Percentiles rank a stretch among this genome's conserved stretches.
These are phyloP conservation scores for Drosophila punjabiensis DNA, from an alignment of 1,140 invertebrate genomes.

Conservation along the genomic window DNA sequence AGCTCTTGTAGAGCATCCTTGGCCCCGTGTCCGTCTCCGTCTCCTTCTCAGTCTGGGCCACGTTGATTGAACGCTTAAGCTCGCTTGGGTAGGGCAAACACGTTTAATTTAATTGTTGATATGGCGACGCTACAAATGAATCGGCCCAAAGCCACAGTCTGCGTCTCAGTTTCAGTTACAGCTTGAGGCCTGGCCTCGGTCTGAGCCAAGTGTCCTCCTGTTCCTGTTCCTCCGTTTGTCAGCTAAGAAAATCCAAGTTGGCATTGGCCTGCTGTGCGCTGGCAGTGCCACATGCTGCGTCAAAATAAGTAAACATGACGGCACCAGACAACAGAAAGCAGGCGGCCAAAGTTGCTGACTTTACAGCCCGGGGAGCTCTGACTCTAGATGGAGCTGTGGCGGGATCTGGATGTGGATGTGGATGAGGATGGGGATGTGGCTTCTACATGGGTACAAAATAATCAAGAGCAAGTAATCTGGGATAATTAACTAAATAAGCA, in stretches of 20 bases:
- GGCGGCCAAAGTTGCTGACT: slow-evolving; percentile 71
- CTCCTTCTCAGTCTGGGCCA: slow-evolving; percentile 7
- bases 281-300: slow-evolving; percentile 74
- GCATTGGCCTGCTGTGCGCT: slow-evolving; percentile 72
- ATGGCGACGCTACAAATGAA: slow-evolving; percentile 80
- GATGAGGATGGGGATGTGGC: background rate
- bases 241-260: slow-evolving; percentile 77
- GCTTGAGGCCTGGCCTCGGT: background rate
- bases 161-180: slow-evolving; percentile 25
- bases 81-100: slow-evolving; percentile 75
- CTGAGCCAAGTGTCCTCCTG: slow-evolving; percentile 17
- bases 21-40: background rate
- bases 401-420: slow-evolving; percentile 4
- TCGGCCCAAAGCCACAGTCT: slow-evolving; percentile 40
- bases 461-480: slow-evolving; percentile 81
- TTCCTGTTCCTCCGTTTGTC: slow-evolving; percentile 37
- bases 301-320: slow-evolving; percentile 81
- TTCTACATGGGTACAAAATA: slow-evolving; percentile 68
- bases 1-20: slow-evolving; percentile 36
- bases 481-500: slow-evolving; percentile 82
- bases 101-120: slow-evolving; percentile 83
- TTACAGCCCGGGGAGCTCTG: slow-evolving; percentile 55
- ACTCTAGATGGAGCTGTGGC: slow-evolving; percentile 10
- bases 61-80: slow-evolving; percentile 77
- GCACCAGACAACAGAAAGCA: slow-evolving; percentile 48